These are phyloP conservation scores for Echinometra lucunter DNA, from an alignment of 53 echinoderm and acorn worm genomes.

Conservation along the genomic window DNA sequence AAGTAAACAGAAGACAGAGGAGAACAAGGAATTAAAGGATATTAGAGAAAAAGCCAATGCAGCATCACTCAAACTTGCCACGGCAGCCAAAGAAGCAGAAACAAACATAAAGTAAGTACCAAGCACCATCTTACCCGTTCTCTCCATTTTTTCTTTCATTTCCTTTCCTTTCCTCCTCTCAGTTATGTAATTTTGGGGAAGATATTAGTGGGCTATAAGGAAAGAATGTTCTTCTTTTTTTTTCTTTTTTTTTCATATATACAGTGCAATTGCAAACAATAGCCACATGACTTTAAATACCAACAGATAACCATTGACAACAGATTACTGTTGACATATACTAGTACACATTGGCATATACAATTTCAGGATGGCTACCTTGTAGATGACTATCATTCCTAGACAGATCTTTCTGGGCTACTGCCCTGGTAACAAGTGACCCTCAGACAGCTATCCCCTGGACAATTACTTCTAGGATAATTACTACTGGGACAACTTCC, in stretches of 20 bases:
- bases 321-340: too few species aligned
- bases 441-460: background rate
- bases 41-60: slow-evolving; percentile 86
- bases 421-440: background rate
- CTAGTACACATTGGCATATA: too few species aligned
- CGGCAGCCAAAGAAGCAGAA: slow-evolving; percentile 94
- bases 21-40: slow-evolving; percentile 82
- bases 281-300: too few species aligned
- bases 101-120: slow-evolving; percentile 88
- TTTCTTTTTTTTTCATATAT: too few species aligned
- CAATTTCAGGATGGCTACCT: too few species aligned
- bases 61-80: slow-evolving; percentile 91
- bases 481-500: too few species aligned
- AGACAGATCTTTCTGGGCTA: background rate
- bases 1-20: slow-evolving; percentile 44
- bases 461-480: too few species aligned
- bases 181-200: background rate
- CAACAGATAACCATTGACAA: too few species aligned
- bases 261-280: too few species aligned
- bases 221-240: background rate
- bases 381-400: background rate
- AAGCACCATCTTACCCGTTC: background rate
- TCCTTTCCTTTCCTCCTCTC: background rate
- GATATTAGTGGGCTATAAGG: background rate
- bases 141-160: background rate